Evolutionary conservation across 2,113 vertebrate species (phyloP).

Genomic region (Pyxicephalus adspersus): DNA sequence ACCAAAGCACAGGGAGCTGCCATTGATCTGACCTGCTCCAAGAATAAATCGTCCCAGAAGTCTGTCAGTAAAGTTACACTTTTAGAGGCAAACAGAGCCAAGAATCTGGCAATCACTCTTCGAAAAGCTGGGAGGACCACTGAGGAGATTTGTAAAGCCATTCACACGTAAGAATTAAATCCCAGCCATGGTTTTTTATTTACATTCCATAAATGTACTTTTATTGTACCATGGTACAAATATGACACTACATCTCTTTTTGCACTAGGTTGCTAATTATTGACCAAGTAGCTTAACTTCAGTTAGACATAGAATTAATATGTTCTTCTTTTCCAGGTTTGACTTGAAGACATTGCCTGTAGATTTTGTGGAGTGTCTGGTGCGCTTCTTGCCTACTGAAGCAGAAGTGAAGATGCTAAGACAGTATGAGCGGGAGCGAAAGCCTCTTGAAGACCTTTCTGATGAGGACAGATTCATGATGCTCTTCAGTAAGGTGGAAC

Average conservation of each 20-base stretch:
- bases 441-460: conserved; percentile 86
- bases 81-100: conserved; percentile 92
- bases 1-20: conserved; percentile 92
- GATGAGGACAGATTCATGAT: conserved; percentile 96
- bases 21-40: conserved; percentile 84
- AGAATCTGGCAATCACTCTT: conserved; percentile 95
- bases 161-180: conserved; percentile 80
- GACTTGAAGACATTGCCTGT: conserved; percentile 89
- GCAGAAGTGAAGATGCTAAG: conserved; percentile 84
- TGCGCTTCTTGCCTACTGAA: conserved; percentile 93
- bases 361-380: conserved; percentile 94
- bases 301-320: neutral
- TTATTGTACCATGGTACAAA: too few relatives aligned
- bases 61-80: conserved; percentile 85
- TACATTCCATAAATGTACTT: too few relatives aligned
- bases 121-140: conserved; percentile 87
- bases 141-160: conserved; percentile 94
- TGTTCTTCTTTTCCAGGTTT: conserved; percentile 73
- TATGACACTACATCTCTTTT: too few relatives aligned
- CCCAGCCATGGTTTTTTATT: too few relatives aligned
- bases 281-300: too few relatives aligned
- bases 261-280: too few relatives aligned
- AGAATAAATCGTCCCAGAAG: conserved; percentile 88
- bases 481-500: conserved; percentile 90
- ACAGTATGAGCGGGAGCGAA: conserved; percentile 89